Evolutionary conservation across 1,140 invertebrate genomes (phyloP), one percentile per base, ranked within the genome.

Genomic region (Heliconius congener): DNA sequence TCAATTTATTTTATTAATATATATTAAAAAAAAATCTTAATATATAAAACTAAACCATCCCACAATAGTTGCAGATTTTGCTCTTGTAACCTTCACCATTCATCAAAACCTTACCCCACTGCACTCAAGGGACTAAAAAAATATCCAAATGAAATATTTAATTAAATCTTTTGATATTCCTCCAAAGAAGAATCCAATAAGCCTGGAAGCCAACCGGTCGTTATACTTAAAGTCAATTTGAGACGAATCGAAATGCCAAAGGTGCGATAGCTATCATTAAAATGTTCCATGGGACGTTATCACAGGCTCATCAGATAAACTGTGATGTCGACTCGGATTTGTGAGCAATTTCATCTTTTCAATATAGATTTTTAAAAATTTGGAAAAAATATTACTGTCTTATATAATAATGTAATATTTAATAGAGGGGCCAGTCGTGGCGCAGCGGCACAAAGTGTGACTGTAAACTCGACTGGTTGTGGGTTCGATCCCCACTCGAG

Each of bases 131-230:
- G 27, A 16, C 8, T 5, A 27, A 66, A 60, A 66, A 66, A 66
- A 66, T 66, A 66, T 66, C 60, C 60, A 66, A 66, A 66, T 66
- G 60, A 66, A 66, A 66, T 66, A 66, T 66, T 66, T 66, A 66
- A 66, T 66, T 66, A 66, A 30, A 66, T 66, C 60, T 66, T 66
- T 66, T 66, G 60, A 66, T 66, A 66, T 66, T 66, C 60, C 27
- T 66, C 27, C 23, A 66, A 66, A n/a, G 60, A 11, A 66, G 60
- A 66, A 66, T 66, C 23, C 27, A 66, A 66, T 66, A 66, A 66
- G 60, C 60, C 60, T 66, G 23, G 60, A 66, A 66, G 60, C 60
- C 27, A 60, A 60, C n/a, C 27, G 60, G 27, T 66, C 60, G 60
- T 66, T 66, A 66, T 66, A 66, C 60, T 66, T 66, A 30, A 66